A percentile compares a stretch with the other conserved stretches of the same genome.
Conservation (phyloP, 2,888 invertebrate species). For the Ichneumon xanthorius region DNA sequence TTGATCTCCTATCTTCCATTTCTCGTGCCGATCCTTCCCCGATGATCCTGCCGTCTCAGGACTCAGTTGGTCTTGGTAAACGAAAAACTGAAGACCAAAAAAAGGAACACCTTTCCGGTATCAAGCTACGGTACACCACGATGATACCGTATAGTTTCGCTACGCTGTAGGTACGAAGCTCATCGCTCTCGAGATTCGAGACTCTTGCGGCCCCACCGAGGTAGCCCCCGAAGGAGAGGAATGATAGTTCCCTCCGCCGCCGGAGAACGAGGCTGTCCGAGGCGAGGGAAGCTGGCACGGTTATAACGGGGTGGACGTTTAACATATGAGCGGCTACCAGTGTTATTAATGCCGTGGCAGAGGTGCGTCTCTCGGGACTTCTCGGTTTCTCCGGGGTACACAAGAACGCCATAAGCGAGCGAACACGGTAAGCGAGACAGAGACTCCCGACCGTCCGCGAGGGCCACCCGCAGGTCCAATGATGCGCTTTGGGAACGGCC, state of each 20-base stretch:
- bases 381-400: slow-evolving; percentile 77
- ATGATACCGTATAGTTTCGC: slow-evolving; percentile 44
- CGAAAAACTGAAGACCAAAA: background rate
- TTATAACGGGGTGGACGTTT: slow-evolving; percentile 83
- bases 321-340: slow-evolving; percentile 85
- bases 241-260: background rate
- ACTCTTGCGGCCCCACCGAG: slow-evolving; percentile 7
- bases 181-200: slow-evolving; percentile 59
- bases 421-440: slow-evolving; percentile 44
- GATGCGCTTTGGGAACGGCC: slow-evolving; percentile 15
- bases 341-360: slow-evolving; percentile 82
- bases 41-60: background rate
- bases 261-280: slow-evolving; percentile 54
- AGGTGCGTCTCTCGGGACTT: slow-evolving; percentile 79
- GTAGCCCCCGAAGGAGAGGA: slow-evolving; percentile 36
- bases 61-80: too few relatives aligned
- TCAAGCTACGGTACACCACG: slow-evolving; percentile 40
- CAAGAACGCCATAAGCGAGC: background rate
- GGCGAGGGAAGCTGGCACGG: slow-evolving; percentile 68
- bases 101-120: background rate
- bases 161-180: slow-evolving; percentile 68
- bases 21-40: background rate
- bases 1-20: background rate
- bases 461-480: slow-evolving; percentile 63
- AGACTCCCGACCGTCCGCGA: background rate